Percentiles rank a stretch among this genome's conserved stretches.
These are phyloP conservation scores for Andrena dorsata DNA, from an alignment of 2,888 invertebrate genomes.

Conservation along the genomic window DNA sequence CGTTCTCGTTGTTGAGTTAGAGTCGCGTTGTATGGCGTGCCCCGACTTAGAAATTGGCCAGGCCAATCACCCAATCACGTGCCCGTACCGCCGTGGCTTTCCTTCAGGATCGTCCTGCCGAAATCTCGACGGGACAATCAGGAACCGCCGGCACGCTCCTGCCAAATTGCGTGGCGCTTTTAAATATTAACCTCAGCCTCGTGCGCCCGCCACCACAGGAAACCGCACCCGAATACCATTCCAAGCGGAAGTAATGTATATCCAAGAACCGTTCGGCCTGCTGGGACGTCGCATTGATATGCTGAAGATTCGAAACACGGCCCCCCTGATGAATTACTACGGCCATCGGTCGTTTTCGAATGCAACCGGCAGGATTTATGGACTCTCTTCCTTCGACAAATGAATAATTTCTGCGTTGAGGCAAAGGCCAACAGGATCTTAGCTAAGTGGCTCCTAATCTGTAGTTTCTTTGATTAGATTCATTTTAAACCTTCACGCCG, in stretches of 20 bases:
- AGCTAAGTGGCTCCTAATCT: too few relatives aligned
- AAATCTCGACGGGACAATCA: conserved; percentile 75
- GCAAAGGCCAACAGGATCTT: neutral
- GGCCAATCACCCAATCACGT: conserved; percentile 77
- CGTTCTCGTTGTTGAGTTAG: conserved; percentile 79
- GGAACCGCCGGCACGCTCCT: conserved; percentile 62
- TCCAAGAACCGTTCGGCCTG: conserved; percentile 4
- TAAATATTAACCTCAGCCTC: conserved; percentile 67
- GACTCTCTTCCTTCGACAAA: neutral
- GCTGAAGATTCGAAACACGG: conserved; percentile 11
- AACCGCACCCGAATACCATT: conserved; percentile 22
- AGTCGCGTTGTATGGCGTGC: conserved; percentile 77
- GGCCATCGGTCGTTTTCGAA: neutral
- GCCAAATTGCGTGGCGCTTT: conserved; percentile 71
- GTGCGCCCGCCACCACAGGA: neutral
- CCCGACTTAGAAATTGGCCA: conserved; percentile 76
- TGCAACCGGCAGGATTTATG: neutral
- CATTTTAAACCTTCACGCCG: too few relatives aligned
- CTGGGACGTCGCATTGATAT: conserved; percentile 19
- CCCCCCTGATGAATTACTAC: neutral
- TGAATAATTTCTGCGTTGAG: neutral
- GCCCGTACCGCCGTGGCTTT: conserved; percentile 54
- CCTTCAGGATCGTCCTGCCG: conserved; percentile 61
- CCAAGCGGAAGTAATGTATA: conserved; percentile 49
- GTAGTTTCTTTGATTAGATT: too few relatives aligned